Evolutionary conservation across 2,888 invertebrate genomes (phyloP).

Genomic region (Abscondita cerata): DNA sequence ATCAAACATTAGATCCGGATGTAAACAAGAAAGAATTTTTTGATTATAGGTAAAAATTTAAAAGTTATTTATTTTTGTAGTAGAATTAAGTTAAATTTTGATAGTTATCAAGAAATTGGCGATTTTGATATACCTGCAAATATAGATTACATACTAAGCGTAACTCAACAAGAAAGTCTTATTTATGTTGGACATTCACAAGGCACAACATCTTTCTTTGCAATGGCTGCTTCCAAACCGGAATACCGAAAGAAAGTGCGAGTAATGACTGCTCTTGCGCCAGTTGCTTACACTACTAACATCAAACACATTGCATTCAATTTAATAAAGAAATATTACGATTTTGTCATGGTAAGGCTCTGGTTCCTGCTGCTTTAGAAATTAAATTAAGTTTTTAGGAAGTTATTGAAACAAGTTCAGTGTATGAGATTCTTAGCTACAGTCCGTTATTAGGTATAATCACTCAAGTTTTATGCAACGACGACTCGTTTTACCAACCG

Average conservation of each 20-base stretch:
- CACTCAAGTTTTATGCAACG: background rate
- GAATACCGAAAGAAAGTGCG: conserved; percentile 67
- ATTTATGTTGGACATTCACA: conserved; percentile 77
- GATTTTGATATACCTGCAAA: conserved; percentile 76
- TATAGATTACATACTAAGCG: conserved; percentile 69
- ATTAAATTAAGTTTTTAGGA: no score
- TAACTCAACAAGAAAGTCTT: conserved; percentile 64
- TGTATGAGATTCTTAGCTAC: background rate
- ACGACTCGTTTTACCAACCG: background rate
- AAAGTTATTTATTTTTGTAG: no score
- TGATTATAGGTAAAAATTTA: conserved; percentile 54
- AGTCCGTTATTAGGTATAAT: background rate
- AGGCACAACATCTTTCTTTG: conserved; percentile 68
- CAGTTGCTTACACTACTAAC: conserved; percentile 64
- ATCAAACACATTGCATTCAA: conserved; percentile 52
- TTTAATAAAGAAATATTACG: no score
- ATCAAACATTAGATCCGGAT: conserved; percentile 56
- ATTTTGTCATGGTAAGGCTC: no score
- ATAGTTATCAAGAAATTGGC: conserved; percentile 83
- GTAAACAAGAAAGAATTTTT: conserved; percentile 53
- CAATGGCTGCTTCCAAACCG: conserved; percentile 64
- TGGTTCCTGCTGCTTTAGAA: no score
- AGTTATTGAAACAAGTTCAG: background rate
- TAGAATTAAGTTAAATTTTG: no score
- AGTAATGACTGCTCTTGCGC: conserved; percentile 67